Conservation (phyloP, 2,888 invertebrate species). For the Diachrysia chrysitis region DNA sequence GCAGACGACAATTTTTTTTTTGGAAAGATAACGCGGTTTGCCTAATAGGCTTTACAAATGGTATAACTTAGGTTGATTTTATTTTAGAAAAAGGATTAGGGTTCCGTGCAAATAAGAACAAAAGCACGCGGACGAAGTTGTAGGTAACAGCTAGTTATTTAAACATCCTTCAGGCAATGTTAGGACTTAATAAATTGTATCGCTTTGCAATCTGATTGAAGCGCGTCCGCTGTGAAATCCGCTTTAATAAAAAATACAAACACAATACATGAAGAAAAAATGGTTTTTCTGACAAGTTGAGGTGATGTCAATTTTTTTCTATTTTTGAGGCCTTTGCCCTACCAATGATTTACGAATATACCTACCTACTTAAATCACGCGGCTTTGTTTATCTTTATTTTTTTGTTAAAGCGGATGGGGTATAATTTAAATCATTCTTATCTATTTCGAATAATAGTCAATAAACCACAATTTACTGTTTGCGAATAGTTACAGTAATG, state of each 20-base stretch:
- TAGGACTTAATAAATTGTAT: constrained; percentile 58
- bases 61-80: neutral
- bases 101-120: no score
- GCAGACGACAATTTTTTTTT: no score
- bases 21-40: no score
- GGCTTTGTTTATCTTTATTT: no score
- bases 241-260: constrained; percentile 39
- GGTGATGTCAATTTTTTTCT: neutral
- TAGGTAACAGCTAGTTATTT: neutral
- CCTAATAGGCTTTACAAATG: neutral
- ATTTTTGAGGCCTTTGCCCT: constrained; percentile 14
- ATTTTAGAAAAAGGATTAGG: neutral
- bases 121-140: neutral
- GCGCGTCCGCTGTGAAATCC: constrained; percentile 52
- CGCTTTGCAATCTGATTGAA: constrained; percentile 52
- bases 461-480: no score
- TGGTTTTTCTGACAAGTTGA: neutral
- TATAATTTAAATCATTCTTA: no score
- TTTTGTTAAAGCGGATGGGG: no score
- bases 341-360: neutral
- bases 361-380: no score
- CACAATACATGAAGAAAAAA: constrained; percentile 7
- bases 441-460: no score
- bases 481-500: no score
- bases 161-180: constrained; percentile 13